Evolutionary conservation across 2,888 invertebrate species (phyloP).

Genomic region (Lepetodrilus schrolli): DNA sequence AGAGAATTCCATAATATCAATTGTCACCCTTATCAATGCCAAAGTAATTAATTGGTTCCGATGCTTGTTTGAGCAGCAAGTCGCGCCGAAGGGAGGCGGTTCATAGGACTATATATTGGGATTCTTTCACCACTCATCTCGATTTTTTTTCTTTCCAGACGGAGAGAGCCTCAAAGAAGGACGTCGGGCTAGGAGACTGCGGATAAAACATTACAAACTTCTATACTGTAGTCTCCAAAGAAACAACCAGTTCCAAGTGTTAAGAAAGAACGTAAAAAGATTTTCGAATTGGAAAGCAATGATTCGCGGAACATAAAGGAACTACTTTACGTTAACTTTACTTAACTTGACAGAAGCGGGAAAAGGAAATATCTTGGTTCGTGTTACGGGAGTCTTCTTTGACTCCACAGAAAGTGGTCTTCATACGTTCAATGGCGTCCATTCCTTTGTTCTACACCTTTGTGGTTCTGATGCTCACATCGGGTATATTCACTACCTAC

Average conservation of each 20-base stretch:
- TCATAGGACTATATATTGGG: constrained; percentile 8
- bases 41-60: constrained; percentile 14
- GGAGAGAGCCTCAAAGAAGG: neutral
- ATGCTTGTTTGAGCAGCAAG: constrained; percentile 3
- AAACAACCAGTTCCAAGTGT: too few species aligned
- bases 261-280: too few species aligned
- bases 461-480: neutral
- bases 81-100: constrained; percentile 1
- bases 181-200: neutral
- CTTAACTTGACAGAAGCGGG: too few species aligned
- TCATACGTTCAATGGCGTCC: constrained; percentile 5
- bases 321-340: too few species aligned
- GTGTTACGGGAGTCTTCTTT: too few species aligned
- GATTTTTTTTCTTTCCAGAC: constrained; percentile 9
- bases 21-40: constrained; percentile 6
- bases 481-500: neutral
- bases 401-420: too few species aligned
- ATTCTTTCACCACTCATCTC: constrained; percentile 16
- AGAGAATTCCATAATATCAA: neutral
- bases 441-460: neutral
- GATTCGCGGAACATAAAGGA: too few species aligned
- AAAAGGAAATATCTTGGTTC: too few species aligned
- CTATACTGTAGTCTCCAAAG: too few species aligned
- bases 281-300: too few species aligned
- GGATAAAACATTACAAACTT: too few species aligned